Evolutionary conservation across 2,797 vertebrate genomes (phyloP).

Genomic region (Podarcis lilfordi): DNA sequence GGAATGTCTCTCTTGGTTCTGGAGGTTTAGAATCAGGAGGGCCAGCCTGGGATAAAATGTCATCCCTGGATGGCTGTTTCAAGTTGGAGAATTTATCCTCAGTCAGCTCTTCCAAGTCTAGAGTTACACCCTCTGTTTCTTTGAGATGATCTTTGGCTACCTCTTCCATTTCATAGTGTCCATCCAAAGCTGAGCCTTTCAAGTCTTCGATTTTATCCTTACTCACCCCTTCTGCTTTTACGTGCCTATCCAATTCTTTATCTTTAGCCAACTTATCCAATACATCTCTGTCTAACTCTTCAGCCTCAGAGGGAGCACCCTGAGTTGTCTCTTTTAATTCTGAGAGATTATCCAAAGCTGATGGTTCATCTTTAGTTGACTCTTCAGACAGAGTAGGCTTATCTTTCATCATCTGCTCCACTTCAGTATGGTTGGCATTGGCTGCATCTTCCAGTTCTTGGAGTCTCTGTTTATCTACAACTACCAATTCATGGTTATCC

Average conservation of each 20-base stretch:
- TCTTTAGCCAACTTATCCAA: neutral
- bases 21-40: neutral
- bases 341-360: neutral
- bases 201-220: slow-evolving; percentile 24
- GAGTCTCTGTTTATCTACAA: neutral
- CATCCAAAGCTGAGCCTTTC: neutral
- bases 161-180: neutral
- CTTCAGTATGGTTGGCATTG: neutral
- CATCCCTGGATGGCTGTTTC: slow-evolving; percentile 3
- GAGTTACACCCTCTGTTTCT: neutral
- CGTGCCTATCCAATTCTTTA: slow-evolving; percentile 1
- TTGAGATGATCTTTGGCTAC: neutral
- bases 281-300: slow-evolving; percentile 16
- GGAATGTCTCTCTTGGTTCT: neutral
- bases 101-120: neutral
- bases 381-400: slow-evolving; percentile 27
- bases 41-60: neutral
- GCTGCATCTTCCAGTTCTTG: neutral
- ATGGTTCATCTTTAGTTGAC: slow-evolving; percentile 3
- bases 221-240: slow-evolving; percentile 17
- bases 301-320: neutral
- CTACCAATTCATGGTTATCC: neutral
- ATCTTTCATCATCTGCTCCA: neutral
- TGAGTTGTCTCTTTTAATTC: neutral
- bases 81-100: neutral